Conservation (phyloP, 2,888 invertebrate species). For the Hyalella azteca region DNA sequence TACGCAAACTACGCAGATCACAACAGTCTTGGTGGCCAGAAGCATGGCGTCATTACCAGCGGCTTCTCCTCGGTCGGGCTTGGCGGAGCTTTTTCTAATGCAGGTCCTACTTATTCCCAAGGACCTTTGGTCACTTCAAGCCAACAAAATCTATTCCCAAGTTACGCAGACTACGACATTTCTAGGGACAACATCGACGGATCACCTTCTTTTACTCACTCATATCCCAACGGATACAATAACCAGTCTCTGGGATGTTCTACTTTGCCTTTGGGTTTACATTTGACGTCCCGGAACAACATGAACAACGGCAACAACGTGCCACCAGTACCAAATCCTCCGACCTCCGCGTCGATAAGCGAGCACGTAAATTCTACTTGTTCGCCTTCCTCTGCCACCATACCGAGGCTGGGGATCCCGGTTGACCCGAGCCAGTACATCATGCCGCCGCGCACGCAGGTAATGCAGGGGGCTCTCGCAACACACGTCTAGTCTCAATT, state of each 20-base stretch:
- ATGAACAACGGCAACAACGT: constrained; percentile 5
- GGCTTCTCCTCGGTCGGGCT: not conserved
- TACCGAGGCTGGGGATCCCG: constrained; percentile 55
- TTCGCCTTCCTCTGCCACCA: constrained; percentile 20
- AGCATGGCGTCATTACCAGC: not conserved
- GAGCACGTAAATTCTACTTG: not conserved
- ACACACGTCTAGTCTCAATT: constrained; percentile 52
- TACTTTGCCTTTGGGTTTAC: constrained; percentile 22
- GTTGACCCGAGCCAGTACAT: constrained; percentile 58
- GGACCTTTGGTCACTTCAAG: constrained; percentile 45
- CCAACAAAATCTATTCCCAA: constrained; percentile 46
- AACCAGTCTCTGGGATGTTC: constrained; percentile 49
- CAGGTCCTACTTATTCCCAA: constrained; percentile 39
- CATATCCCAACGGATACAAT: constrained; percentile 50
- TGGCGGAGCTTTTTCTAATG: not conserved
- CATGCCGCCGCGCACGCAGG: constrained; percentile 56
- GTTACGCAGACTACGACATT: constrained; percentile 48
- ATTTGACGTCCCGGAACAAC: constrained; percentile 42
- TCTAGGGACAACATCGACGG: constrained; percentile 43
- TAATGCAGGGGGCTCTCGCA: constrained; percentile 56
- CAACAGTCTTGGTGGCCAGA: constrained; percentile 37
- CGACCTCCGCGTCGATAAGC: not conserved
- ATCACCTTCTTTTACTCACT: constrained; percentile 42
- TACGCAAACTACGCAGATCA: constrained; percentile 56
- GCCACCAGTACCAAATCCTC: constrained; percentile 33